phyloP scores from a whole-genome alignment of 2,888 invertebrate species.

The Halictus quadricinctus region DNA sequence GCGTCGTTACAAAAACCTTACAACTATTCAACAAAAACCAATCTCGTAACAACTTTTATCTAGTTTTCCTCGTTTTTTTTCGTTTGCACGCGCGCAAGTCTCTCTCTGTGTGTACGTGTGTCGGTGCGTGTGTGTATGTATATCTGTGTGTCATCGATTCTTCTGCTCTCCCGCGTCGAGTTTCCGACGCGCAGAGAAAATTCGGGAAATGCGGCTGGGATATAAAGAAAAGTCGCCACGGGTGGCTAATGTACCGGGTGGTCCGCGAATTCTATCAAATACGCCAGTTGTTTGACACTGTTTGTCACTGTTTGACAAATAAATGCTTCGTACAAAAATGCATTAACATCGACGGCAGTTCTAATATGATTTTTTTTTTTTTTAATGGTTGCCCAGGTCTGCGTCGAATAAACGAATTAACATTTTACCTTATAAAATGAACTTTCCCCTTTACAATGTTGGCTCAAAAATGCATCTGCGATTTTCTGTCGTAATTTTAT shows the following conservation, averaged over 20 bases:
- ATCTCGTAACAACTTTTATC: constrained; percentile 77
- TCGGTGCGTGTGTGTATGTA: background rate
- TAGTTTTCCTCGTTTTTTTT: background rate
- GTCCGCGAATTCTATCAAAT: background rate
- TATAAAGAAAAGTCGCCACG: background rate
- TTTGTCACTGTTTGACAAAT: background rate
- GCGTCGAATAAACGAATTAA: too few relatives aligned
- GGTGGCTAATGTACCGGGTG: background rate
- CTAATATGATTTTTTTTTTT: too few relatives aligned
- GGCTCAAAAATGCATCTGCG: background rate
- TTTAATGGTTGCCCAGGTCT: too few relatives aligned
- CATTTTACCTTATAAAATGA: background rate
- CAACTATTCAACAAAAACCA: constrained; percentile 81
- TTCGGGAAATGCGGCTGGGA: background rate
- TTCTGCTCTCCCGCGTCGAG: constrained; percentile 1
- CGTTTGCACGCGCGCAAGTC: constrained; percentile 2
- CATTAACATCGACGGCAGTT: background rate
- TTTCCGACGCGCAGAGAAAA: background rate
- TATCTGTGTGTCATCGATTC: background rate
- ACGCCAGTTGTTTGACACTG: background rate
- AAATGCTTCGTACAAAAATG: background rate
- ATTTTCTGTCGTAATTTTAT: background rate
- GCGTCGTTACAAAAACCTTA: constrained; percentile 81
- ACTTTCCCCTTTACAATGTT: background rate
- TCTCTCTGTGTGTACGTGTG: background rate